These are phyloP conservation scores for Iphiclides podalirius DNA, from an alignment of 2,888 invertebrate genomes.

Conservation along the genomic window DNA sequence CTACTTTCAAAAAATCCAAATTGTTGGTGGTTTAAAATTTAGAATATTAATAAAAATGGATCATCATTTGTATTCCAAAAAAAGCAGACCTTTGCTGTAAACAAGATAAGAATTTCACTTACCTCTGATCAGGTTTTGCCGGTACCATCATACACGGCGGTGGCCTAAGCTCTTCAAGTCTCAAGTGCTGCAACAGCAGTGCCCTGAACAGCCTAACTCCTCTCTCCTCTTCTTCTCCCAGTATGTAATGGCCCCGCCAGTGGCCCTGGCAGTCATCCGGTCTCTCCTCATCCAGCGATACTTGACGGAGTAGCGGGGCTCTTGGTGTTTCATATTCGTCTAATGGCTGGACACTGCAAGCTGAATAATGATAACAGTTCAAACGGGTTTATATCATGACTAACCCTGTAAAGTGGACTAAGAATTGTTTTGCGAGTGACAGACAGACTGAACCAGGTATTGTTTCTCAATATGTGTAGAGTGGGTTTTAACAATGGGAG, in stretches of 20 bases:
- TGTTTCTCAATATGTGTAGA: too few relatives aligned
- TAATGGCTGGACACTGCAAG: slow-evolving; percentile 65
- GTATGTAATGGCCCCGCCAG: slow-evolving; percentile 62
- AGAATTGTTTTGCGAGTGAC: too few relatives aligned
- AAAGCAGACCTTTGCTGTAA: too few relatives aligned
- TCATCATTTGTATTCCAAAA: too few relatives aligned
- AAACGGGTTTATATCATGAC: too few relatives aligned
- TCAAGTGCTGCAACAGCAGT: slow-evolving; percentile 65
- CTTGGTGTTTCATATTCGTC: slow-evolving; percentile 69
- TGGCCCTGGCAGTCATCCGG: slow-evolving; percentile 74
- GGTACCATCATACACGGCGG: slow-evolving; percentile 63
- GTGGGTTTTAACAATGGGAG: too few relatives aligned
- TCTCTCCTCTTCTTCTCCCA: slow-evolving; percentile 69
- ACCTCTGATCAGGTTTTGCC: slow-evolving; percentile 69
- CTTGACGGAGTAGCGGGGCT: slow-evolving; percentile 67
- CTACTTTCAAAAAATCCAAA: too few relatives aligned
- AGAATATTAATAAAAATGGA: too few relatives aligned
- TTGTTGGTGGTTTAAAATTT: too few relatives aligned
- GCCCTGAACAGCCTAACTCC: slow-evolving; percentile 73
- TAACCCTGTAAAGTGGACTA: too few relatives aligned
- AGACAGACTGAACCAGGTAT: too few relatives aligned
- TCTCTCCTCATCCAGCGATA: slow-evolving; percentile 71
- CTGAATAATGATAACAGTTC: slow-evolving; percentile 36
- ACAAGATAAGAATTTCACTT: too few relatives aligned
- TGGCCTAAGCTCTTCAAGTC: slow-evolving; percentile 63